Evolutionary conservation across 2,113 vertebrate species (phyloP), one percentile per base, ranked within the genome.

Genomic region (Vireo altiloquus): DNA sequence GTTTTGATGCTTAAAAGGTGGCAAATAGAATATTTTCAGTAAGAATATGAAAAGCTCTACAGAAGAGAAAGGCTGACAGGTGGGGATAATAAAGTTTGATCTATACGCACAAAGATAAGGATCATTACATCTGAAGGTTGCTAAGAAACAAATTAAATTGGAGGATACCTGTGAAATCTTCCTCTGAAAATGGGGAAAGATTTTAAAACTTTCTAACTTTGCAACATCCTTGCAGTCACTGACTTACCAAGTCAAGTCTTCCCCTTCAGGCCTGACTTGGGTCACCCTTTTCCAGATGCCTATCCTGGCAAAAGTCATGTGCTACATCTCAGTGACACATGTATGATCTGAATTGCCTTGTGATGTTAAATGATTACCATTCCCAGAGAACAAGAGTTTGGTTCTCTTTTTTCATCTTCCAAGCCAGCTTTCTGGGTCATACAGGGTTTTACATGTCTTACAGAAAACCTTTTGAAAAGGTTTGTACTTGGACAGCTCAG

Each of bases 1-100:
- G 92, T 91, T 91, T 72, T 82, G 70, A 64, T 5, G 28, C 44
- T 85, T 69, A 64, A 30, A 82, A 61, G 65, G 60, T 52, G 28
- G 40, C 13, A 74, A 74, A 40, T 4, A 39, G 84, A 81, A 14
- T 52, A 89, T 91, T 91, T 93, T 91, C 69, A 68, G 80, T 56
- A 44, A 96, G 39, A 89, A 81, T 84, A 92, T 37, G 77, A 94
- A 92, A 93, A 86, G 21, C 18, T 77, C 46, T 89, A 86, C 39
- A n/a, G 25, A 92, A 77, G 39, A 89, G 30, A 72, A 89, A 82
- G 49, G 14, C 49, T 92, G 94, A 91, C 77, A 94, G 35, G 47
- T 74, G 42, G 65, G 15, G 61, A 93, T 91, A 91, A 82, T 91
- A 25, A 95, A 96, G 74, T 93, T 82, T 85, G 82, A 94, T 87